Base-by-base conservation (phyloP, 1,140 invertebrate genomes). In the Pogonognathellus flavescens region DNA sequence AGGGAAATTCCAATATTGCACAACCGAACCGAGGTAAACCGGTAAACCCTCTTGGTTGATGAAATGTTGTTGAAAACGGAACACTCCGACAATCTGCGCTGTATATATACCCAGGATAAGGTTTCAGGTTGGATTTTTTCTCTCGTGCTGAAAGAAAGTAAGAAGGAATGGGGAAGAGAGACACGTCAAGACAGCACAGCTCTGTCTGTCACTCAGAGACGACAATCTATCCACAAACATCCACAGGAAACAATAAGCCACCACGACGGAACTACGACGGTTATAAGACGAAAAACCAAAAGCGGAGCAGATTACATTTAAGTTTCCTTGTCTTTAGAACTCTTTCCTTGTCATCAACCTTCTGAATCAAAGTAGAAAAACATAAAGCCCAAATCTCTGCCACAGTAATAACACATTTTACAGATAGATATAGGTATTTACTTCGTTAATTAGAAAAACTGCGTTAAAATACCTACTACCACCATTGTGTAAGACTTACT, bases 191-290 rank as follows among this genome's bases (percentile, higher is more conserved):
- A 20, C 62, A 66, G 62, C 10, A 66, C 53, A 55, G 16, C 53
- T 31, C 10, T 66, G 62, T 66, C 20, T 66, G 62, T 66, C 62
- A 66, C 22, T 66, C 62, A 66, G 25, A 66, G 25, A 66, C 25
- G 62, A 66, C 62, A 66, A 31, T 66, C 62, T 66, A 66, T 66
- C 62, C 22, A 13, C 62, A 13, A 66, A 9, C 13, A 13, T 60
- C 22, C 60, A 22, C 60, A 4, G 20, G 25, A 16, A 20, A 20
- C 60, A 66, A 16, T 22, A 8, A 66, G 10, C 62, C 20, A 66
- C 62, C 22, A 25, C 8, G 22, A 25, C 14, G 10, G 11, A 55
- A 55, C 22, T 25, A 66, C 20, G 10, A 66, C 22, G 22, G 14
- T 14, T 25, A 25, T 25, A 66, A 25, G 22, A 55, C 53, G 53